Conservation (phyloP, 2,113 vertebrate genomes). For the Tragelaphus buxtoni region DNA sequence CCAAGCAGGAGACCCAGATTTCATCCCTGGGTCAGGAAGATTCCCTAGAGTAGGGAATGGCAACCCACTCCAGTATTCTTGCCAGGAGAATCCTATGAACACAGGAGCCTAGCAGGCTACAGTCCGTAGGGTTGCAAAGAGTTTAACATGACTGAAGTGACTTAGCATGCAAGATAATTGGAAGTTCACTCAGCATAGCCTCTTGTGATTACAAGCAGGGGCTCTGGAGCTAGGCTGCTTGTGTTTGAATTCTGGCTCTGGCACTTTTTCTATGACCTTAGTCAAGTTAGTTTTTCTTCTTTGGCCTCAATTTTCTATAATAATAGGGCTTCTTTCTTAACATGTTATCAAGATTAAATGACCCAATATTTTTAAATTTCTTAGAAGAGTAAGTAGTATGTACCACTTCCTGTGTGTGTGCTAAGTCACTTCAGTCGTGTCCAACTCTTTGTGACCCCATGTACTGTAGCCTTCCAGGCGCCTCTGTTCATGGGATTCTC, state of each 20-base stretch:
- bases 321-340: not conserved
- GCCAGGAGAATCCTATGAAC: not conserved
- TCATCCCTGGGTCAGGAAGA: not conserved
- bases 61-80: not conserved
- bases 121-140: not conserved
- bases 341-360: not conserved
- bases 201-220: not conserved
- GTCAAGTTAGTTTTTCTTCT: not conserved
- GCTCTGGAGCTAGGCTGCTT: not conserved
- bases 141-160: not conserved
- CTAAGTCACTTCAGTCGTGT: not conserved
- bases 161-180: not conserved
- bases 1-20: not conserved
- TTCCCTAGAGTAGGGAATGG: not conserved
- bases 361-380: not conserved
- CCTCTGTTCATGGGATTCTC: not conserved
- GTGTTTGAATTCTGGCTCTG: not conserved
- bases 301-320: not conserved
- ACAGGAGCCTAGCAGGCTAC: not conserved
- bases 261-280: not conserved
- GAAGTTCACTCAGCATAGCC: not conserved
- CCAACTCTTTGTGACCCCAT: not conserved
- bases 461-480: not conserved
- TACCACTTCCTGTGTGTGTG: not conserved
- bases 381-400: not conserved